Percentiles rank a stretch among this genome's conserved stretches.
Evolutionary conservation across 2,888 invertebrate genomes (phyloP).

Genomic region (Clusia tigrina): DNA sequence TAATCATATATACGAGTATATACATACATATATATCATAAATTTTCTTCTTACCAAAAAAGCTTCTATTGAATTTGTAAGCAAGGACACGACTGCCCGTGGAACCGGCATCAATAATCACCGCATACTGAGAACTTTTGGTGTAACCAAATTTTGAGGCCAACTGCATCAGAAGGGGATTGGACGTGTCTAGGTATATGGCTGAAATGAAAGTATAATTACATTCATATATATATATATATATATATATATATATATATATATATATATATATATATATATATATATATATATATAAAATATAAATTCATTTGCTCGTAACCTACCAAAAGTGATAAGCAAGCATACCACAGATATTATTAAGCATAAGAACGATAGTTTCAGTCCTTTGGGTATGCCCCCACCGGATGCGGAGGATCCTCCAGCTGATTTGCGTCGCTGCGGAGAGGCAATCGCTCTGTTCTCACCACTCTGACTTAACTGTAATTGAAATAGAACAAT

Average conservation of each 20-base stretch:
- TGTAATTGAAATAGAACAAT: slow-evolving; percentile 23
- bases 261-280: too few species aligned
- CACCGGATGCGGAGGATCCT: slow-evolving; percentile 35
- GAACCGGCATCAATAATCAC: slow-evolving; percentile 95
- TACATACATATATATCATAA: too few species aligned
- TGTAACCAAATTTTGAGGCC: slow-evolving; percentile 76
- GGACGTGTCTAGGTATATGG: slow-evolving; percentile 60
- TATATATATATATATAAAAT: slow-evolving; percentile 11
- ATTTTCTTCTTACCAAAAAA: slow-evolving; percentile 73
- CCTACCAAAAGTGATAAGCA: slow-evolving; percentile 61
- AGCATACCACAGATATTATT: slow-evolving; percentile 55
- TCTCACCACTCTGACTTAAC: slow-evolving; percentile 50
- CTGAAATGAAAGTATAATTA: slow-evolving; percentile 42
- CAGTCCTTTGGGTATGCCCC: slow-evolving; percentile 52
- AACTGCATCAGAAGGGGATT: slow-evolving; percentile 72
- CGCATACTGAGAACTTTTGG: slow-evolving; percentile 77
- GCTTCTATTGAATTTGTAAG: slow-evolving; percentile 84
- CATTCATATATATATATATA: too few species aligned
- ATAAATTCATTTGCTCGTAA: slow-evolving; percentile 14
- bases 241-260: too few species aligned
- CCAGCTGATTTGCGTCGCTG: slow-evolving; percentile 47
- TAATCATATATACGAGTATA: too few species aligned
- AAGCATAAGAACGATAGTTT: slow-evolving; percentile 63
- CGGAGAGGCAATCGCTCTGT: slow-evolving; percentile 32
- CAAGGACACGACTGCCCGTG: slow-evolving; percentile 86